phyloP scores from a whole-genome alignment of 2,797 vertebrate genomes.

The Phoebastria nigripes region DNA sequence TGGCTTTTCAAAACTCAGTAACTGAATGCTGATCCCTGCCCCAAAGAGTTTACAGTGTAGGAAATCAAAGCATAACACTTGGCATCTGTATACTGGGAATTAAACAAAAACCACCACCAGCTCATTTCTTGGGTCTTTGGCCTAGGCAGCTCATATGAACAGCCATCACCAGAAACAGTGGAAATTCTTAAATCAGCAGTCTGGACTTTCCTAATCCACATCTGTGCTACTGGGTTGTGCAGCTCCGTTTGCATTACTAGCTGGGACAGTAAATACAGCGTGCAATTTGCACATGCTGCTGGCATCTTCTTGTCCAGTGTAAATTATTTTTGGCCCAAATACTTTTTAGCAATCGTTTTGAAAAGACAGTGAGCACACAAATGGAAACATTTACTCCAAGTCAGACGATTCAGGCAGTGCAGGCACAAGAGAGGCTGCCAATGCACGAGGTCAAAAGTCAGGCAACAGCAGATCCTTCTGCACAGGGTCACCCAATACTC shows the following conservation, averaged over 20 bases:
- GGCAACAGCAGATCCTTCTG: slow-evolving; percentile 9
- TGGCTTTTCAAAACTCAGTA: slow-evolving; percentile 55
- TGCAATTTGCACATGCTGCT: background rate
- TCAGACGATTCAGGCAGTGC: background rate
- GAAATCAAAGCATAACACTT: slow-evolving; percentile 61
- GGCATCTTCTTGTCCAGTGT: background rate
- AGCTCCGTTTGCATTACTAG: background rate
- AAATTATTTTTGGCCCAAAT: slow-evolving; percentile 24
- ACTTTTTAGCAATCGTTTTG: background rate
- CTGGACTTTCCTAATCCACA: background rate
- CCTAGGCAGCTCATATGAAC: background rate
- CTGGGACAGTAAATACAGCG: background rate
- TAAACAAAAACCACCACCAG: slow-evolving; percentile 35
- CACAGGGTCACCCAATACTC: background rate
- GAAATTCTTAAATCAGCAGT: slow-evolving; percentile 1
- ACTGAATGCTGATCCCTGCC: slow-evolving; percentile 51
- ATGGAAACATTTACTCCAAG: background rate
- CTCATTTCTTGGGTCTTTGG: background rate
- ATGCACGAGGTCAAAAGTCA: background rate
- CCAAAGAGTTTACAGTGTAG: slow-evolving; percentile 23
- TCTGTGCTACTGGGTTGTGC: background rate
- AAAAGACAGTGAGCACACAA: background rate
- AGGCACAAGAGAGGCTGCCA: background rate
- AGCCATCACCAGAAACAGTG: background rate
- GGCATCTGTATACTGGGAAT: background rate